Base-by-base conservation (phyloP, 1,140 invertebrate species). In the Drosophila micromelanica region DNA sequence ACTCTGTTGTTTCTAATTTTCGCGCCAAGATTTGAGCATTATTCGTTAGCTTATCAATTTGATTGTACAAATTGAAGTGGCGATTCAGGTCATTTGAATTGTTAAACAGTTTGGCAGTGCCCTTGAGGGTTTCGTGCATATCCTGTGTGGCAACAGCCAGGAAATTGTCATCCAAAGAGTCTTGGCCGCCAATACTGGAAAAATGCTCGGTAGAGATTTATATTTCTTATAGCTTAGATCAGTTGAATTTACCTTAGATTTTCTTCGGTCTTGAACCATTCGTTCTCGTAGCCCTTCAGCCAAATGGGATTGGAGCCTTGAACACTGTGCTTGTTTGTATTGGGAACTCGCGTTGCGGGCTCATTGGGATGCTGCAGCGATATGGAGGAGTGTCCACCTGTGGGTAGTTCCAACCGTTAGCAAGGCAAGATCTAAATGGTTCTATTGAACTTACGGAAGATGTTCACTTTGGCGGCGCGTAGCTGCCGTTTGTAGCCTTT, bases 241-340 rank as follows among this genome's bases (percentile, higher is more conserved):
- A 3, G 8, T 5, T 30, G 13, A 11, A 1, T 23, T 8, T 93
- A 96, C 95, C 95, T 95, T 35, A 94, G 93, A 15, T 96, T 96
- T 79, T 96, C 96, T 67, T 96, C 96, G 65, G 95, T 96, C 92
- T 98, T 98, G 90, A 97, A 98, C 97, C 97, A 98, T 90, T 97
- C 97, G 92, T 98, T 98, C 92, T 98, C 97, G 87, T 98, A 98
- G 6, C 97, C 96, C 80, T 97, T 96, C 92, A 98, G 95, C 97
- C 97, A 98, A 78, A 98, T 98, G 0, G 98, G 97, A 93, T 98
- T 98, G 7, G 97, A 98, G 35, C 97, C 98, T 92, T 98, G 97
- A 5, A 96, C 95, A 79, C 97, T 98, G 91, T 98, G 97, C 90
- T 97, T 97, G 92, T 98, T 98, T 2, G 98, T 98, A 87, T 98